phyloP scores from a whole-genome alignment of 2,888 invertebrate genomes.

The Bhutanitis thaidina region DNA sequence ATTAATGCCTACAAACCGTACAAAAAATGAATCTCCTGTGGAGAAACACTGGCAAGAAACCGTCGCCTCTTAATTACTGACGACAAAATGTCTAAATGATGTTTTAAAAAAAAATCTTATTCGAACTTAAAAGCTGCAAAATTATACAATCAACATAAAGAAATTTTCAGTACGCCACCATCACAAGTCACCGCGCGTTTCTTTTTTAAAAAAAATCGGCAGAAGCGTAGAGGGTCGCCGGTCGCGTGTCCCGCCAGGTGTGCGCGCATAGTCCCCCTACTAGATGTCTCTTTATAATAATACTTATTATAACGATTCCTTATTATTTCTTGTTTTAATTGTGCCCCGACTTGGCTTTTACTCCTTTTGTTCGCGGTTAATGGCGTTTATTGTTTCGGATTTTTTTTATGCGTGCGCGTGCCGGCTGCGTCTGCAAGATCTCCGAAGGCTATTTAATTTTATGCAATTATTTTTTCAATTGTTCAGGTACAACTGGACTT shows the following conservation, averaged over 20 bases:
- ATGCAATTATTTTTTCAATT: constrained; percentile 29
- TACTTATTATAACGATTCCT: constrained; percentile 78
- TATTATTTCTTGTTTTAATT: constrained; percentile 80
- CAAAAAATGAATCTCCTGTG: not conserved
- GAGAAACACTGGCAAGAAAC: not conserved
- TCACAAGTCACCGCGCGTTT: constrained; percentile 11
- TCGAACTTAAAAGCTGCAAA: constrained; percentile 14
- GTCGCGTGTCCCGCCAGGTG: constrained; percentile 66
- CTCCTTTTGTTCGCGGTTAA: constrained; percentile 75
- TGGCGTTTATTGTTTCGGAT: constrained; percentile 74
- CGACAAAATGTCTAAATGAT: constrained; percentile 6
- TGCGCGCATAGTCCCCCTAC: constrained; percentile 42
- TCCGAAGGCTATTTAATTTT: constrained; percentile 36
- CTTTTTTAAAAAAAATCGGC: constrained; percentile 31
- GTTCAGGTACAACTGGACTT: constrained; percentile 21
- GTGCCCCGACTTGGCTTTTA: constrained; percentile 76
- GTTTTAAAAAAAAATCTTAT: constrained; percentile 4
- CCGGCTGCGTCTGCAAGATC: constrained; percentile 65
- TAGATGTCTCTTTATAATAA: constrained; percentile 62
- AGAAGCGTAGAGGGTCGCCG: constrained; percentile 40
- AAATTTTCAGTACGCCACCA: constrained; percentile 9
- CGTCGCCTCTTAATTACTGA: constrained; percentile 5
- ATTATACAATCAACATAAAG: constrained; percentile 16
- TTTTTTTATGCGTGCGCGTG: constrained; percentile 68
- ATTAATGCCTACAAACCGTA: not conserved